Percentiles rank a stretch among this genome's conserved stretches.
Conservation (phyloP, 2,797 vertebrate species). For the Enteromius trimaculatus region DNA sequence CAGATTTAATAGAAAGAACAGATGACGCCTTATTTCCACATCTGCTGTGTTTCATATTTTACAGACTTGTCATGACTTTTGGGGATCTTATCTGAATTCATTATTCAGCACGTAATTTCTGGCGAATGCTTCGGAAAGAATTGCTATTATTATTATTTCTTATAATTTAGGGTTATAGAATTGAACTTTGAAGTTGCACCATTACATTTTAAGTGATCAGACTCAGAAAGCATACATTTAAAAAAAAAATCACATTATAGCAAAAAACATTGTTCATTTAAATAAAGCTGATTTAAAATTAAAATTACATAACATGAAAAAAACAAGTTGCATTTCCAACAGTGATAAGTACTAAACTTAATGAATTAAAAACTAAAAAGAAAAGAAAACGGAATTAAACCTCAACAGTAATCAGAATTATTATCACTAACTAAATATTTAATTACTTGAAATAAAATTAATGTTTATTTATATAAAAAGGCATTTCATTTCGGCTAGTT, state of each 20-base stretch:
- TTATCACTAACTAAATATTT: not conserved
- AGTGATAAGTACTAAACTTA: not conserved
- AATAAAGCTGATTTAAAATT: not conserved
- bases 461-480: not conserved
- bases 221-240: not conserved
- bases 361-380: not conserved
- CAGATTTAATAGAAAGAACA: not conserved
- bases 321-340: not conserved
- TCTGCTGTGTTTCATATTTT: not conserved
- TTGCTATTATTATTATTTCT: not conserved
- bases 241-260: not conserved
- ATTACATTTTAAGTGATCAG: not conserved
- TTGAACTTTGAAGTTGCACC: not conserved
- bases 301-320: not conserved
- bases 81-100: constrained; percentile 1
- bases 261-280: not conserved
- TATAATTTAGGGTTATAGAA: not conserved
- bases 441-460: not conserved
- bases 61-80: not conserved
- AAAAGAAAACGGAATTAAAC: no score
- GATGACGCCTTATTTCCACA: not conserved
- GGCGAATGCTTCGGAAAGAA: not conserved
- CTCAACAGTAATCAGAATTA: no score
- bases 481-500: not conserved
- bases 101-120: not conserved